Conservation (phyloP, 64 coral and sea anemone genomes). For the Dendronephthya gigantea region DNA sequence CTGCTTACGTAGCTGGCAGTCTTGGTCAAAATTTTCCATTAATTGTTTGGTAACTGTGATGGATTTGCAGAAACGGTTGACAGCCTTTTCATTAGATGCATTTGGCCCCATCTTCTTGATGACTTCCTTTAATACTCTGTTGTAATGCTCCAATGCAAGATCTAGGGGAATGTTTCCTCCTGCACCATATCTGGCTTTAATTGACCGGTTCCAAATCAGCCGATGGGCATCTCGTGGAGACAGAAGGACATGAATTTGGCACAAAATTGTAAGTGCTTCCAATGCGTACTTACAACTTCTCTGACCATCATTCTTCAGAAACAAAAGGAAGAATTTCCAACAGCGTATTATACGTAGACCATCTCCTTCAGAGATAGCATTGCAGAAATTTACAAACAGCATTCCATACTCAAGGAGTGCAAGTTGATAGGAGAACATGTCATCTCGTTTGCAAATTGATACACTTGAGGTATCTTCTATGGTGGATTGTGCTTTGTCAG, state of each 20-base stretch:
- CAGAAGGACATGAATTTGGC: constrained; percentile 36
- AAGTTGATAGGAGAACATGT: too few species aligned
- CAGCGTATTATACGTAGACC: too few species aligned
- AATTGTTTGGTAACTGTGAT: constrained; percentile 18
- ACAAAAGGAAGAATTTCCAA: too few species aligned
- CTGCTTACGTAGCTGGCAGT: constrained; percentile 3
- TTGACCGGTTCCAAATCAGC: constrained; percentile 40
- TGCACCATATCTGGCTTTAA: constrained; percentile 24
- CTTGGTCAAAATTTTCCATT: constrained; percentile 1
- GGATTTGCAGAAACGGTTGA: constrained; percentile 16
- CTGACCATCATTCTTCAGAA: not conserved
- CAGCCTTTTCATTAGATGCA: constrained; percentile 27
- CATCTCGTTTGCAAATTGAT: too few species aligned
- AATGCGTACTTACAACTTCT: constrained; percentile 57
- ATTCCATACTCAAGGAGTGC: too few species aligned
- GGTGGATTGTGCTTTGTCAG: too few species aligned
- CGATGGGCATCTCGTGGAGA: constrained; percentile 29
- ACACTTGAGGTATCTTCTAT: too few species aligned
- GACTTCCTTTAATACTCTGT: constrained; percentile 30
- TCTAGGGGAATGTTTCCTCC: constrained; percentile 46
- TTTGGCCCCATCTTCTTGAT: constrained; percentile 48
- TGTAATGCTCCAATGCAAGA: constrained; percentile 37
- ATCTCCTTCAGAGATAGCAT: too few species aligned
- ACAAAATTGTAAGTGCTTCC: constrained; percentile 28
- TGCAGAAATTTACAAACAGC: too few species aligned